Conservation (phyloP, 2,113 vertebrate genomes). For the Malurus elegans region DNA sequence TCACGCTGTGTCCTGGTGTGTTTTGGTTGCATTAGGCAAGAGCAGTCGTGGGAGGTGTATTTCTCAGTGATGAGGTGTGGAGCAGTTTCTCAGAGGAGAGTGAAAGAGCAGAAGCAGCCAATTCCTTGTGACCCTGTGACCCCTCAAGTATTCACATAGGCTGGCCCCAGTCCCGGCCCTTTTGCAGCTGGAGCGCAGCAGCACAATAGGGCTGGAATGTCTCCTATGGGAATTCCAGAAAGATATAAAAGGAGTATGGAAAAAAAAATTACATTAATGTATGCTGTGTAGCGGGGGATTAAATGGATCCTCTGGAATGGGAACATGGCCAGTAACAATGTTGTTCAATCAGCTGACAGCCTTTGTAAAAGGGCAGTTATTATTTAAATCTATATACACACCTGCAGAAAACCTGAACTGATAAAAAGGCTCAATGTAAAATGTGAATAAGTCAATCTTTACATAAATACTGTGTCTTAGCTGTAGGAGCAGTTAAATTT, state of each 20-base stretch:
- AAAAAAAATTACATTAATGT: conserved; percentile 66
- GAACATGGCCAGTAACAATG: conserved; percentile 32
- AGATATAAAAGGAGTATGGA: conserved; percentile 63
- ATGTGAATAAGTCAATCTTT: neutral
- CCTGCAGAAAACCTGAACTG: conserved; percentile 36
- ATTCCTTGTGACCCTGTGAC: conserved; percentile 55
- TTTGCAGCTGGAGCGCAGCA: conserved; percentile 72
- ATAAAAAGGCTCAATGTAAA: conserved; percentile 24
- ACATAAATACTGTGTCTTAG: neutral
- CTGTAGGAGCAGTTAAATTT: neutral
- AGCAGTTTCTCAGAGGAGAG: conserved; percentile 51
- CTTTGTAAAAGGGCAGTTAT: conserved; percentile 12
- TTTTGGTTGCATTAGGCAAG: conserved; percentile 29
- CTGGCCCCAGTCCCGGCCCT: conserved; percentile 62
- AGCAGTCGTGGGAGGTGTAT: conserved; percentile 27
- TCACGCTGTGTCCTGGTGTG: neutral
- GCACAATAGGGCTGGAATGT: conserved; percentile 38
- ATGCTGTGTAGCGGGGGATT: conserved; percentile 52
- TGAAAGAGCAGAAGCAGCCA: conserved; percentile 62
- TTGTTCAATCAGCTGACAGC: conserved; percentile 31
- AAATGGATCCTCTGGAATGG: conserved; percentile 60
- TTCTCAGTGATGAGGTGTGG: conserved; percentile 67
- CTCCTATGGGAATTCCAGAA: conserved; percentile 59
- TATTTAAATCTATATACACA: conserved; percentile 21
- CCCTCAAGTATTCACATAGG: conserved; percentile 41